These are phyloP conservation scores for Acleris cristana DNA, from an alignment of 2,888 invertebrate species.

Conservation along the genomic window DNA sequence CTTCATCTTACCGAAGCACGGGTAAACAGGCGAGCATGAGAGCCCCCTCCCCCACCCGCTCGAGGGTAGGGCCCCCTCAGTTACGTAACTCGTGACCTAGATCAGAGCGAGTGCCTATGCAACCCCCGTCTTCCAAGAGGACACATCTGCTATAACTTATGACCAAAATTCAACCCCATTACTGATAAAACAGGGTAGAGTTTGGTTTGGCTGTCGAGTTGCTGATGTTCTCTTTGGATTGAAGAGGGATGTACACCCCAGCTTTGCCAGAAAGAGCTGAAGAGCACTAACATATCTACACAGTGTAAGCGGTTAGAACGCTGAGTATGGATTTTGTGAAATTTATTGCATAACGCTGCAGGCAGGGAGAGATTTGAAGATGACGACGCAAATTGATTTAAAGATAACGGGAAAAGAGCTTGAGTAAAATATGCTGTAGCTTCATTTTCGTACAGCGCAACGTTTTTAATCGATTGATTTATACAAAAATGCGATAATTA, in stretches of 20 bases:
- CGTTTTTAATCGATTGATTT: too few species aligned
- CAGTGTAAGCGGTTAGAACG: conserved; percentile 1
- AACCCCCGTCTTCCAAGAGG: too few species aligned
- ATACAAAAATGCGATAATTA: too few species aligned
- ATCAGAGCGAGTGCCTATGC: conserved; percentile 19
- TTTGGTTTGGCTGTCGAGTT: too few species aligned
- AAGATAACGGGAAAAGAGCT: too few species aligned
- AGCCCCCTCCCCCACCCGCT: conserved; percentile 4
- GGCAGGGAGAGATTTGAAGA: not conserved
- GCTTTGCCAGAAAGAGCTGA: conserved; percentile 28
- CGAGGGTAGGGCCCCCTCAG: conserved; percentile 20
- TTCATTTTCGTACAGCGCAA: too few species aligned
- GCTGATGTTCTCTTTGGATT: too few species aligned
- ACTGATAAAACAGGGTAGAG: too few species aligned
- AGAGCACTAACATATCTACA: conserved; percentile 23
- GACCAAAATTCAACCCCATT: too few species aligned
- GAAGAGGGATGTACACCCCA: not conserved
- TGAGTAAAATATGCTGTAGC: too few species aligned
- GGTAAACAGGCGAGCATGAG: conserved; percentile 7
- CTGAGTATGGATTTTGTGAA: conserved; percentile 34
- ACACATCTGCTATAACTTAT: too few species aligned
- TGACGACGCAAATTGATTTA: not conserved
- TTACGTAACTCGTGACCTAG: conserved; percentile 43
- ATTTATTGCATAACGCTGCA: conserved; percentile 34
- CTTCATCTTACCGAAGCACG: not conserved